These are phyloP conservation scores for Tinea trinotella DNA, from an alignment of 2,888 invertebrate genomes.

Conservation along the genomic window DNA sequence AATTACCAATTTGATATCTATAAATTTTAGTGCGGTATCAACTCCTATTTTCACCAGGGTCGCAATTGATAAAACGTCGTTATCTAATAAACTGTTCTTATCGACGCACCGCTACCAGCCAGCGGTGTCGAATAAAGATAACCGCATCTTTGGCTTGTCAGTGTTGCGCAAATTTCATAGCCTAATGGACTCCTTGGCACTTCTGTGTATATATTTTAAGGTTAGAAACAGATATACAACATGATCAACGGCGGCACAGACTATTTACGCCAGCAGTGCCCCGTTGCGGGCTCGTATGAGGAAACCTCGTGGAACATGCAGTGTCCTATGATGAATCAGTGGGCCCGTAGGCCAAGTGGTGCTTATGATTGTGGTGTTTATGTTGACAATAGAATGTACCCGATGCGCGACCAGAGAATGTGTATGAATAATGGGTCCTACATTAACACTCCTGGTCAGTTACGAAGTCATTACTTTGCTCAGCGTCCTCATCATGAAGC, in stretches of 20 bases:
- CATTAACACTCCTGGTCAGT: conserved; percentile 9
- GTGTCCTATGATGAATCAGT: conserved; percentile 46
- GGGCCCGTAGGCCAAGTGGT: conserved; percentile 33
- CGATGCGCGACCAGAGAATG: conserved; percentile 28
- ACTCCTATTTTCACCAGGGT: conserved; percentile 27
- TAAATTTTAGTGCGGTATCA: conserved; percentile 8
- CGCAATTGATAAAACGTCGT: conserved; percentile 30
- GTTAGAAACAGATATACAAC: conserved; percentile 25
- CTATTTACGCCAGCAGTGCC: conserved; percentile 37
- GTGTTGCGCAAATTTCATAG: conserved; percentile 56
- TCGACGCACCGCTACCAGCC: conserved; percentile 58
- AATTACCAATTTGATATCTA: conserved; percentile 4
- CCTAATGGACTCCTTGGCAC: conserved; percentile 53
- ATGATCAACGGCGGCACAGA: conserved; percentile 26
- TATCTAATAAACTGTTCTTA: conserved; percentile 53
- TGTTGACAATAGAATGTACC: conserved; percentile 29
- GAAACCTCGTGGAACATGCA: conserved; percentile 46
- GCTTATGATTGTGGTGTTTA: conserved; percentile 33
- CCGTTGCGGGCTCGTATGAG: conserved; percentile 39
- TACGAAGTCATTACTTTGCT: conserved; percentile 11
- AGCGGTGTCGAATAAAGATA: conserved; percentile 47
- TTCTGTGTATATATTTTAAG: conserved; percentile 22
- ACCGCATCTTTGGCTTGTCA: conserved; percentile 55
- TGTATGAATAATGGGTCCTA: conserved; percentile 38
- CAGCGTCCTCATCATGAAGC: conserved; percentile 26